A percentile compares a stretch with the other conserved stretches of the same genome.
phyloP scores from a whole-genome alignment of 23 tunicate species.

The Ciona savignyi region DNA sequence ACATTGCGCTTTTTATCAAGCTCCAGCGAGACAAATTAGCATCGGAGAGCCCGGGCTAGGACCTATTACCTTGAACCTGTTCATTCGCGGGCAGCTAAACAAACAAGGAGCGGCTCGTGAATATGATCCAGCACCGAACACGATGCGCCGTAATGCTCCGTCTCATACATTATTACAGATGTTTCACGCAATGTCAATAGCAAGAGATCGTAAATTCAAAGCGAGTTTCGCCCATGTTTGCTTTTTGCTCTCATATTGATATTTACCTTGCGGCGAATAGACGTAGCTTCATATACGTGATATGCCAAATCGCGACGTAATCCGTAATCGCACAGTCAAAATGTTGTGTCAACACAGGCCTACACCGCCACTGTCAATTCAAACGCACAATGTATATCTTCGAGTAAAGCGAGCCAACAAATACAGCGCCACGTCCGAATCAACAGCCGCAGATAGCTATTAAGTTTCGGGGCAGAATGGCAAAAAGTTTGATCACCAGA shows the following conservation, averaged over 20 bases:
- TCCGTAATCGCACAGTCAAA: not conserved
- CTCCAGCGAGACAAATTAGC: not conserved
- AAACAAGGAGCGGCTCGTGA: too few relatives aligned
- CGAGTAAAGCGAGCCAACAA: not conserved
- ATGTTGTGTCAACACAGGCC: not conserved
- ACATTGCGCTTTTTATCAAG: not conserved
- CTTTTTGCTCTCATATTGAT: not conserved
- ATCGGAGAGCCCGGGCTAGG: not conserved
- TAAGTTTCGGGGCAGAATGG: not conserved
- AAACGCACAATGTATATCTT: not conserved
- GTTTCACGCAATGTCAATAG: not conserved
- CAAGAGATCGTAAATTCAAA: not conserved
- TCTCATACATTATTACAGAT: not conserved
- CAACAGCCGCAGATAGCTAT: not conserved
- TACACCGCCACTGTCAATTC: not conserved
- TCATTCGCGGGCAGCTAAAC: too few relatives aligned
- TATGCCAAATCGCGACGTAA: not conserved
- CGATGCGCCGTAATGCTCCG: too few relatives aligned
- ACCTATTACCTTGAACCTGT: too few relatives aligned
- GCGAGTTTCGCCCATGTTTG: not conserved
- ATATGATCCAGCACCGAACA: too few relatives aligned
- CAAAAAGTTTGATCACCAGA: not conserved
- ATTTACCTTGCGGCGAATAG: not conserved
- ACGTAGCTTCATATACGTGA: not conserved
- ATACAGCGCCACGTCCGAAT: not conserved